Evolutionary conservation across 2,797 vertebrate genomes (phyloP), one percentile per base, ranked within the genome.

Genomic region (Siniperca undulata): DNA sequence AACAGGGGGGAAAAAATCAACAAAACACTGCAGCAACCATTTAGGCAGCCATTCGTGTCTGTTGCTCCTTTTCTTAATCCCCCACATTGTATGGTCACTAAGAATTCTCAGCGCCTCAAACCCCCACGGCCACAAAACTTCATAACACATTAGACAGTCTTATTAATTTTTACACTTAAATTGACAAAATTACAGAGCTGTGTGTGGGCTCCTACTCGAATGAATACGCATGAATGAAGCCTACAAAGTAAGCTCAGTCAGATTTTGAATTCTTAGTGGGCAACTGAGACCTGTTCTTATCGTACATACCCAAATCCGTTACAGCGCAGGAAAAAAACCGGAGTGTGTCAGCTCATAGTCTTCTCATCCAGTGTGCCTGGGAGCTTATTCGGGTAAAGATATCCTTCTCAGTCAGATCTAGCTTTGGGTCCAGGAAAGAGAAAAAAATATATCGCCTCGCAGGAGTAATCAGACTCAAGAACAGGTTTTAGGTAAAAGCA

Each of bases 231-330:
- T 86, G 87, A 85, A 90, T 90, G 86, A 86, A 93, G 76, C 72
- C 70, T 69, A 80, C 62, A 85, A 88, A 88, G 89, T 84, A 74
- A 83, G 77, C 82, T 76, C 86, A 82, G 83, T 86, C 81, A 82
- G 80, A 88, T 87, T 82, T 83, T 75, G 5, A 77, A 89, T 91
- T 88, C 68, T 62, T 82, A 88, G 70, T 80, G 74, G 68, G 48
- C 73, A 89, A 72, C 53, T 77, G 69, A 89, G 80, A 88, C 70
- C 64, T 70, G 42, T 86, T 88, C 77, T 84, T 81, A 92, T 87
- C 79, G 83, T 93, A 92, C 93, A 92, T 94, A 94, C 92, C 90
- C 83, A 91, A 91, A 94, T 93, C 86, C 84, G 81, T 83, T 84
- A 89, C 60, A 89, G 92, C 85, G 84, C 90, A 85, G 80, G 80